Conservation (phyloP, 2,888 invertebrate species). For the Thecocarcelia acutangulata region DNA sequence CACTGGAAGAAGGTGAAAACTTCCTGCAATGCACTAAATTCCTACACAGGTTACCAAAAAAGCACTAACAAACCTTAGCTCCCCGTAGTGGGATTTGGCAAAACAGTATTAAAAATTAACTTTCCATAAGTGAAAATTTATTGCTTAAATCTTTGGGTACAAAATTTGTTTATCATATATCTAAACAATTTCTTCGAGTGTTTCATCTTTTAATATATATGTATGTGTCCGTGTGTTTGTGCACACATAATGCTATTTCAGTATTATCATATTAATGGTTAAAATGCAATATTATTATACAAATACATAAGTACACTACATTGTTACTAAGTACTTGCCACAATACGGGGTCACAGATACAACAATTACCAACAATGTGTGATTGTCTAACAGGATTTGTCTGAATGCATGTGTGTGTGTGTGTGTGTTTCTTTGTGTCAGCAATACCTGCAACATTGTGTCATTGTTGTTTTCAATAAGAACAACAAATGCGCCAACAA, state of each 20-base stretch:
- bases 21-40: no score
- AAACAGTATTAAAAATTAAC: no score
- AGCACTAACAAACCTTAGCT: no score
- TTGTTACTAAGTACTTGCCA: slow-evolving; percentile 40
- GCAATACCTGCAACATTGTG: slow-evolving; percentile 26
- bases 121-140: background rate
- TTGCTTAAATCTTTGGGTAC: no score
- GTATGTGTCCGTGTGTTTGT: background rate
- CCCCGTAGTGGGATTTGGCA: no score
- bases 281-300: slow-evolving; percentile 39
- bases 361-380: slow-evolving; percentile 28
- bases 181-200: slow-evolving; percentile 1
- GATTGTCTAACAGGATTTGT: slow-evolving; percentile 7
- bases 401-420: slow-evolving; percentile 3
- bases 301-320: background rate
- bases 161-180: background rate
- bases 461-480: slow-evolving; percentile 30
- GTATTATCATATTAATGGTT: slow-evolving; percentile 44
- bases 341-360: slow-evolving; percentile 33
- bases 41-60: no score
- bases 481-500: slow-evolving; percentile 58
- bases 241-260: background rate
- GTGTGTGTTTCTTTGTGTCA: slow-evolving; percentile 13
- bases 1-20: no score
- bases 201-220: background rate